These are phyloP conservation scores for Helarctos malayanus DNA, from an alignment of 2,797 vertebrate genomes.

Conservation along the genomic window DNA sequence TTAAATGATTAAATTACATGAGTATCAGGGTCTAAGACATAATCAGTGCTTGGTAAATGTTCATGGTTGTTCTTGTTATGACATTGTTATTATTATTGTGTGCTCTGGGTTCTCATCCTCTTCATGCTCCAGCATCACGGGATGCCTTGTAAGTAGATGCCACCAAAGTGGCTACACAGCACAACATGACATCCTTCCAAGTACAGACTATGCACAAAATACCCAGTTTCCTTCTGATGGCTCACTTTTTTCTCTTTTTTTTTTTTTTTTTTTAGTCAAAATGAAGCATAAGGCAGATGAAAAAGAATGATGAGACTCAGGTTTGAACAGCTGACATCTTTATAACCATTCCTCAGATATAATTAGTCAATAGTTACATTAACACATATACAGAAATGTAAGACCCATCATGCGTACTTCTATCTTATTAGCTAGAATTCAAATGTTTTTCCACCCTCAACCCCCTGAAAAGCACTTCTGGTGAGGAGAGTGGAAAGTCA, in stretches of 20 bases:
- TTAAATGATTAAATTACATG: not conserved
- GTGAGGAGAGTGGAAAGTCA: not conserved
- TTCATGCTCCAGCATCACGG: not conserved
- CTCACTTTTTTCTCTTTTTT: not conserved
- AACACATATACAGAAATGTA: not conserved
- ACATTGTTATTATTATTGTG: not conserved
- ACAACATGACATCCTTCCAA: not conserved
- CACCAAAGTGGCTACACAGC: not conserved
- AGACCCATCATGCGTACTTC: too few relatives aligned
- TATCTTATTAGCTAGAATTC: not conserved
- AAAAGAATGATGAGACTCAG: not conserved
- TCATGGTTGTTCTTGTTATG: not conserved
- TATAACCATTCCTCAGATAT: not conserved
- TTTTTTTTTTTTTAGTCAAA: not conserved
- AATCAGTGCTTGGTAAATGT: not conserved
- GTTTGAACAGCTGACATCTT: not conserved
- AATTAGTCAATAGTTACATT: not conserved
- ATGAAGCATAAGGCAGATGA: not conserved
- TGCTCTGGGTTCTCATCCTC: not conserved
- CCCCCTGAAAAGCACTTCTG: not conserved
- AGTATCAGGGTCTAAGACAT: not conserved
- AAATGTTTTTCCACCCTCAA: not conserved
- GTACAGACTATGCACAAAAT: not conserved
- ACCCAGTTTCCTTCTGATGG: not conserved
- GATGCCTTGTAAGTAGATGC: not conserved